A percentile compares a stretch with the other conserved stretches of the same genome.
Evolutionary conservation across 2,113 vertebrate genomes (phyloP).

Genomic region (Patagioenas fasciata): DNA sequence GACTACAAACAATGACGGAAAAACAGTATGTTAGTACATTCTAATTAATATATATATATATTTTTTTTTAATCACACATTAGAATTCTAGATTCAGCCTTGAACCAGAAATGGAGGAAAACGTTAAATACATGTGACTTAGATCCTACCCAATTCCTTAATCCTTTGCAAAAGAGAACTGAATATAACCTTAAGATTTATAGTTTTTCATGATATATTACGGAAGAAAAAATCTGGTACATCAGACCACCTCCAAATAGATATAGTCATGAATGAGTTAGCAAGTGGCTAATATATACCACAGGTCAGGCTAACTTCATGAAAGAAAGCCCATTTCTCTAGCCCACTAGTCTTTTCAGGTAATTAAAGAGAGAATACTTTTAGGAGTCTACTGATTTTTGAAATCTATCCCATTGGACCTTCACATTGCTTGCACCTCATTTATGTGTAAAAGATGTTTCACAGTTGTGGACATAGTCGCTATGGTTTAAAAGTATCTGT

Average conservation of each 20-base stretch:
- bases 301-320: background rate
- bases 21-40: background rate
- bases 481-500: background rate
- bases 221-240: background rate
- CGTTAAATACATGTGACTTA: background rate
- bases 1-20: background rate
- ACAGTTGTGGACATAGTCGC: background rate
- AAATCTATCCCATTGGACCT: background rate
- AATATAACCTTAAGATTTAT: background rate
- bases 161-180: background rate
- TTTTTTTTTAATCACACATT: background rate
- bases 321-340: background rate
- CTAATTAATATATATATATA: too few species aligned
- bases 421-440: background rate
- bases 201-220: background rate
- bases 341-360: background rate
- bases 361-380: background rate
- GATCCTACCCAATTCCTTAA: background rate
- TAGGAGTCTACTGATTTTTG: background rate
- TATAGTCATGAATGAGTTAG: background rate
- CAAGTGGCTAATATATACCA: background rate
- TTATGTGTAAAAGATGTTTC: background rate
- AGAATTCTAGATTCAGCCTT: background rate
- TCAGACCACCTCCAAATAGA: background rate
- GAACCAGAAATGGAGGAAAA: background rate